A percentile compares a stretch with the other conserved stretches of the same genome.
These are phyloP conservation scores for Smutsia gigantea DNA, from an alignment of 2,797 vertebrate genomes.

Conservation along the genomic window DNA sequence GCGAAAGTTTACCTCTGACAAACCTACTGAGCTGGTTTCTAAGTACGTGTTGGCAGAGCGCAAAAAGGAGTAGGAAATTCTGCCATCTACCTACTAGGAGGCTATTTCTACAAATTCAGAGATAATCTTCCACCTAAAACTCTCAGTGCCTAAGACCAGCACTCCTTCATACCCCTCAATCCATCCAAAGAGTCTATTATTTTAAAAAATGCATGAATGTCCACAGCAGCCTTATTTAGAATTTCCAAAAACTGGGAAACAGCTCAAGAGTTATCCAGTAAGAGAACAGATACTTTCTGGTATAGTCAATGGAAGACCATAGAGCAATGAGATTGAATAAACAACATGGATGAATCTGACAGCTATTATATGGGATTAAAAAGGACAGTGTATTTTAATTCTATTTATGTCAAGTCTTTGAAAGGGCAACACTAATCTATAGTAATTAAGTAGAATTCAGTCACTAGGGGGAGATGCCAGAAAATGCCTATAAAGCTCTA, in stretches of 20 bases:
- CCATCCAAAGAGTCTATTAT: neutral
- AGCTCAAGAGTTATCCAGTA: neutral
- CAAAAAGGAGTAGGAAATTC: neutral
- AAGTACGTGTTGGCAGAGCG: neutral
- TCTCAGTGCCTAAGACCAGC: neutral
- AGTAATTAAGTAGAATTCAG: neutral
- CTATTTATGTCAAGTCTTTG: neutral
- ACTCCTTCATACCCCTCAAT: neutral
- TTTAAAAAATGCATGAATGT: neutral
- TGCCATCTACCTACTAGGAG: neutral
- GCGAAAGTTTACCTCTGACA: neutral
- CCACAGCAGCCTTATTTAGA: neutral
- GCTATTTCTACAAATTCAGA: neutral
- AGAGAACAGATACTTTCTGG: neutral
- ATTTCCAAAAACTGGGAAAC: conserved; percentile 1
- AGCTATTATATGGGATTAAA: rapidly evolving
- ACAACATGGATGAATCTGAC: rapidly evolving
- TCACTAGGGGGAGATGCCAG: neutral
- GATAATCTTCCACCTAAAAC: neutral
- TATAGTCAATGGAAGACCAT: neutral
- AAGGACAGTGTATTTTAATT: neutral
- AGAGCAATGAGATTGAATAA: neutral
- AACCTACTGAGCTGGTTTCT: neutral
- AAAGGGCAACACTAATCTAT: neutral
- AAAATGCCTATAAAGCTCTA: neutral